phyloP scores from a whole-genome alignment of 1,140 invertebrate species.

The Monomorium pharaonis region DNA sequence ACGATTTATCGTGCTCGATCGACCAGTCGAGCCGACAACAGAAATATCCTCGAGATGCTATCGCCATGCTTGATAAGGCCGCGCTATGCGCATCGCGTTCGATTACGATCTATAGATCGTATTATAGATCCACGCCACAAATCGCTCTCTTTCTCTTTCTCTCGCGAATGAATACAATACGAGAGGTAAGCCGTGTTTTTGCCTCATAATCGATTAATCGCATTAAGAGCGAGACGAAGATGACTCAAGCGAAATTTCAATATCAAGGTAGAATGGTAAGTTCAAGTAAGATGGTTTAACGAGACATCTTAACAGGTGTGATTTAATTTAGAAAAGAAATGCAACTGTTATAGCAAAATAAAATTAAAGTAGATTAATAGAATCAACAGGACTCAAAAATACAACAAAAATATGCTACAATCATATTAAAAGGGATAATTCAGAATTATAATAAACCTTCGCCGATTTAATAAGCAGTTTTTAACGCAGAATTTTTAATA shows the following conservation, averaged over 20 bases:
- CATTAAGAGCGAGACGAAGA: neutral
- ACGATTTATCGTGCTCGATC: constrained; percentile 67
- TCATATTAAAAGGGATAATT: neutral
- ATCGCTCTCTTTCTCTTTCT: neutral
- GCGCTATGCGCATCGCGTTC: neutral
- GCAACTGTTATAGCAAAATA: neutral
- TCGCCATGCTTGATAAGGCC: constrained; percentile 4
- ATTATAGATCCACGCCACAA: neutral
- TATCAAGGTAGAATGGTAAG: neutral
- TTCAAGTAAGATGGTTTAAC: neutral
- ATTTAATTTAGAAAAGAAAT: neutral
- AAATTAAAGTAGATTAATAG: neutral
- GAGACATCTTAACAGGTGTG: neutral
- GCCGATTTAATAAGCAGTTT: neutral
- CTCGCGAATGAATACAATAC: neutral
- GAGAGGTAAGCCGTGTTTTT: neutral
- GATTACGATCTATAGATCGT: constrained; percentile 36
- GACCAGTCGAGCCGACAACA: constrained; percentile 40
- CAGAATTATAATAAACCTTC: neutral
- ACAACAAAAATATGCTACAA: neutral
- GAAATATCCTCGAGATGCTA: constrained; percentile 55
- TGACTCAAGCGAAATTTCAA: constrained; percentile 10
- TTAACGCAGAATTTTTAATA: too few species aligned
- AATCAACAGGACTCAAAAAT: neutral
- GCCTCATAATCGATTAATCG: neutral